Base-by-base conservation (phyloP, 1,140 invertebrate genomes). In the Olivierus martensii region DNA sequence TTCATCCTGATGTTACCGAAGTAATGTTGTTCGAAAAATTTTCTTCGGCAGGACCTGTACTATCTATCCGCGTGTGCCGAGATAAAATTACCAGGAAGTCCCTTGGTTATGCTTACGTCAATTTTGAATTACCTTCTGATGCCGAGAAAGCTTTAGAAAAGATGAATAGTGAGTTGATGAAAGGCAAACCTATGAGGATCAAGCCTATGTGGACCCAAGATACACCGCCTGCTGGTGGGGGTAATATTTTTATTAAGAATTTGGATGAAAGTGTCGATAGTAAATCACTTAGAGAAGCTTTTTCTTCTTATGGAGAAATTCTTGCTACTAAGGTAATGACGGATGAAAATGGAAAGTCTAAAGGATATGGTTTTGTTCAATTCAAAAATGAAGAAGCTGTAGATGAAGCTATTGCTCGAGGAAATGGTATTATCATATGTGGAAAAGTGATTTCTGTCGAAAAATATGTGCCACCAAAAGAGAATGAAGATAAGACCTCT, bases 161-260 rank as follows among this genome's bases (percentile, higher is more conserved):
- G 2, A 97, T 99, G 93, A 99, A 99, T 69, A 99, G 98, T 74
- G 94, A 99, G 71, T 80, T 89, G 65, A 82, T 99, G 60, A 93
- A 94, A 69, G 91, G 90, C 56, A 81, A 87, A 62, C 93, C 94
- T 54, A 96, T 98, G 69, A 81, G 94, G 67, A 99, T 99, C 28
- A 28, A 28, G 9, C 28, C 28, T 63, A 99, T 99, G 95, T 99
- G 95, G 95, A 96, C 91, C 97, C 72, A 79, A 65, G 95, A 99
- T 77, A 93, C 94, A 37, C 95, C 93, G 11, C 76, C 97, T 41
- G 79, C 94, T 59, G 91, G 93, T 70, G 97, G 92, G 56, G 94
- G 94, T 47, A 99, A 99, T 74, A 91, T 99, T 49, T 99, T 99
- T 71, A 98, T 99, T 63, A 98, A 98, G 75, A 98, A 98, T 70